Evolutionary conservation across 1,140 invertebrate genomes (phyloP).

Genomic region (Diorhabda elongata): DNA sequence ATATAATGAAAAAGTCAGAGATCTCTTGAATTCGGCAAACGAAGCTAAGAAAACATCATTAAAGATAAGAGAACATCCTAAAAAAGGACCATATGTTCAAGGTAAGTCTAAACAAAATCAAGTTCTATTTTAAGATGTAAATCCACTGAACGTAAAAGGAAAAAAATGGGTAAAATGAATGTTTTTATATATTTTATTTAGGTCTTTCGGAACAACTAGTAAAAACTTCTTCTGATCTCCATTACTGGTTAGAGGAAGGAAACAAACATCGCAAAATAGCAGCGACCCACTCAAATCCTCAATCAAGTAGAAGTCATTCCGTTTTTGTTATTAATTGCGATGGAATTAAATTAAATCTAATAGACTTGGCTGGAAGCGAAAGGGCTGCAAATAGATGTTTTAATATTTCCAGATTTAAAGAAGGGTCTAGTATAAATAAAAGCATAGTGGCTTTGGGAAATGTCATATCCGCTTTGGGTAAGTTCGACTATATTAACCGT

Average conservation of each 20-base stretch:
- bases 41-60: slow-evolving; percentile 48
- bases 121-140: not conserved
- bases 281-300: slow-evolving; percentile 51
- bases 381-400: slow-evolving; percentile 36
- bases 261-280: slow-evolving; percentile 51
- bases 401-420: slow-evolving; percentile 54
- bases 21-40: slow-evolving; percentile 59
- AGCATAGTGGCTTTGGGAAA: slow-evolving; percentile 74
- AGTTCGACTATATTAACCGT: slow-evolving; percentile 26
- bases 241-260: slow-evolving; percentile 51
- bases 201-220: slow-evolving; percentile 55
- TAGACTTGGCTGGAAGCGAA: slow-evolving; percentile 62
- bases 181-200: slow-evolving; percentile 32
- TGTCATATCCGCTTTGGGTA: slow-evolving; percentile 72
- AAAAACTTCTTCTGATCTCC: slow-evolving; percentile 46
- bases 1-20: slow-evolving; percentile 80
- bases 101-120: slow-evolving; percentile 53
- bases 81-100: slow-evolving; percentile 84
- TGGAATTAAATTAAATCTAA: slow-evolving; percentile 59
- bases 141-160: no score
- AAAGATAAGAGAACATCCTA: slow-evolving; percentile 80
- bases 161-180: not conserved
- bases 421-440: slow-evolving; percentile 79
- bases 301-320: slow-evolving; percentile 63
- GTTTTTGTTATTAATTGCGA: slow-evolving; percentile 52